Base-by-base conservation (phyloP, 1,140 invertebrate species). In the Armadillidium nasatum region DNA sequence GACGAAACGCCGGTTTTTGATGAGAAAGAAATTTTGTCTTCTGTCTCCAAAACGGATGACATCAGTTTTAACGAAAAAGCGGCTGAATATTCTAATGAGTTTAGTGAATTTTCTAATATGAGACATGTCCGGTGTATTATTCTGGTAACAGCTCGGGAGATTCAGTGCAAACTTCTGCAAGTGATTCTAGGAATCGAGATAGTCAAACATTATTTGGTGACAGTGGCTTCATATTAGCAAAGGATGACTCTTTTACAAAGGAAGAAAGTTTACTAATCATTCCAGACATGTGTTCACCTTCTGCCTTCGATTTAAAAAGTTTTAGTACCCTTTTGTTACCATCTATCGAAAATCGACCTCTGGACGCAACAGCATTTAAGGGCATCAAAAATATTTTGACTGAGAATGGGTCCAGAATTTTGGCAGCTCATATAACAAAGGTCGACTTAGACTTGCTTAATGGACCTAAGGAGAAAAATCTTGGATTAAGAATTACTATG, bases 81-180 rank as follows among this genome's bases (percentile, higher is more conserved):
- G n/a, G n/a, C n/a, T n/a, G n/a, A n/a, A n/a, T n/a, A n/a, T n/a
- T n/a, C n/a, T n/a, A n/a, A 78, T 3, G 67, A 76, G 22, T 75
- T 77, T 46, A 78, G 76, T 3, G 44, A 76, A 21, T 72, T 80
- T n/a, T 80, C 79, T 21, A 76, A 80, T 68, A 74, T 89, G 0
- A 93, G 93, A 81, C 91, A 93, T 77, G 90, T 92, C 0, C 92
- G 67, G 92, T 92, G 0, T 93, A 92, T 0, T 93, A 94, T 85
- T 94, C 92, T 11, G 92, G 93, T 1, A 94, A 94, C 81, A 92
- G 92, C 0, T 93, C 92, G 0, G 93, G 92, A 0, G 93, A 94
- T 83, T 91, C 91, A 0, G 90, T 89, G 0, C 88, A 91, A 74
- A 90, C 89, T 81, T 90, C 89, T 15, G 88, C 88, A 13, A 87